Base-by-base conservation (phyloP, 92 coral and sea anemone genomes). In the Meandrina meandrites region DNA sequence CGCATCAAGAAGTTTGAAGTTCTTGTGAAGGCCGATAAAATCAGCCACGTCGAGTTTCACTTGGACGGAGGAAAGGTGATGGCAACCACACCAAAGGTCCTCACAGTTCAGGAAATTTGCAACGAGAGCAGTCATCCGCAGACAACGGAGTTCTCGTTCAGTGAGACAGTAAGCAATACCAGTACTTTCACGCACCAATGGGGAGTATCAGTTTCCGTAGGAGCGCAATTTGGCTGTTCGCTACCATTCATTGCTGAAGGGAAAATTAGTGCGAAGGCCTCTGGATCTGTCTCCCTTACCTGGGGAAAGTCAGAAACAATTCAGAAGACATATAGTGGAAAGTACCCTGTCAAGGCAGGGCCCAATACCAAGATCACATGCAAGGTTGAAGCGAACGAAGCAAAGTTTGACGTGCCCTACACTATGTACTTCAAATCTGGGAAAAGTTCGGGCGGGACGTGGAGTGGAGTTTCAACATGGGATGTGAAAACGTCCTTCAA, bases 391-490 rank as follows among this genome's bases (percentile, higher is more conserved):
- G 78, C 50, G 5, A 73, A 34, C n/a, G 78, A 73, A 73, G 34
- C 84, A 3, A 80, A 5, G 70, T 13, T 80, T 31, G 84, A 80
- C 13, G 84, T 80, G 31, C 84, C 84, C 71, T 80, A 80, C 71
- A 80, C 84, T 48, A 21, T 80, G 21, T 11, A 80, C 84, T 54
- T 50, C 70, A 35, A 24, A 53, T 80, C 84, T 80, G 84, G 84
- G 4, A 80, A 80, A 22, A 56, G 11, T 19, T 80, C 84, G 0
- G 45, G 84, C 42, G 84, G 84, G 35, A 48, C 56, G 34, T 80
- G 84, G 84, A 80, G 40, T 19, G 84, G 84, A 50, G 84, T 80
- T 54, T 80, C 84, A 48, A 80, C 66, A 8, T 80, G 84, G 84
- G 70, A 54, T 54, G 35, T 80, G 84, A 50, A 54, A n/a, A 35